These are phyloP conservation scores for Heliconius eleuchia DNA, from an alignment of 1,140 invertebrate genomes.

Conservation along the genomic window DNA sequence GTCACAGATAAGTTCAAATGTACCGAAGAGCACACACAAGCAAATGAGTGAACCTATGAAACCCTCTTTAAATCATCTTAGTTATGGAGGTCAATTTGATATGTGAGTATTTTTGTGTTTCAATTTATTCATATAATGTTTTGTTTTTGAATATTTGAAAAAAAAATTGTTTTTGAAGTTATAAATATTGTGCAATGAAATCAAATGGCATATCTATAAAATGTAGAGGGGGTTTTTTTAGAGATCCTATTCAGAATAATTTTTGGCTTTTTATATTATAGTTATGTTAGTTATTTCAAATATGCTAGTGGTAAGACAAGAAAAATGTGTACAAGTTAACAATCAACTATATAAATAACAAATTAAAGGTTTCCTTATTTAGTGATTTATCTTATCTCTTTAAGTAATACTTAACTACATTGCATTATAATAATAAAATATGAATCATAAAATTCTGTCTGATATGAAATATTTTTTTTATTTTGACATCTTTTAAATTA, in stretches of 20 bases:
- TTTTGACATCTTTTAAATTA: neutral
- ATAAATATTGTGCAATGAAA: too few species aligned
- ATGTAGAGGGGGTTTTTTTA: too few species aligned
- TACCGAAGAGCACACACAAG: slow-evolving; percentile 39
- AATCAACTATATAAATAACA: neutral
- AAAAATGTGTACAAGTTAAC: too few species aligned
- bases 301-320: too few species aligned
- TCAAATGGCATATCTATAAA: too few species aligned
- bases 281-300: too few species aligned
- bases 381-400: slow-evolving; percentile 25
- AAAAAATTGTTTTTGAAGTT: too few species aligned
- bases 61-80: slow-evolving; percentile 52
- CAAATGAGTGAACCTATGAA: slow-evolving; percentile 65
- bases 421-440: slow-evolving; percentile 10
- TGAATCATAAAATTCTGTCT: neutral
- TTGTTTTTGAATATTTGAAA: too few species aligned
- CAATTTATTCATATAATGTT: too few species aligned
- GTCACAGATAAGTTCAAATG: slow-evolving; percentile 48
- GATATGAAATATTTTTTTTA: neutral
- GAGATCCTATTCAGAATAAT: too few species aligned
- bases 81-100: slow-evolving; percentile 57
- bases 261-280: too few species aligned
- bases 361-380: neutral
- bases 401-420: slow-evolving; percentile 8
- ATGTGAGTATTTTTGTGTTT: slow-evolving; percentile 51